Percentiles rank a stretch among this genome's conserved stretches.
Conservation (phyloP, 2,888 invertebrate genomes). For the Dimorphilus gyrociliatus region DNA sequence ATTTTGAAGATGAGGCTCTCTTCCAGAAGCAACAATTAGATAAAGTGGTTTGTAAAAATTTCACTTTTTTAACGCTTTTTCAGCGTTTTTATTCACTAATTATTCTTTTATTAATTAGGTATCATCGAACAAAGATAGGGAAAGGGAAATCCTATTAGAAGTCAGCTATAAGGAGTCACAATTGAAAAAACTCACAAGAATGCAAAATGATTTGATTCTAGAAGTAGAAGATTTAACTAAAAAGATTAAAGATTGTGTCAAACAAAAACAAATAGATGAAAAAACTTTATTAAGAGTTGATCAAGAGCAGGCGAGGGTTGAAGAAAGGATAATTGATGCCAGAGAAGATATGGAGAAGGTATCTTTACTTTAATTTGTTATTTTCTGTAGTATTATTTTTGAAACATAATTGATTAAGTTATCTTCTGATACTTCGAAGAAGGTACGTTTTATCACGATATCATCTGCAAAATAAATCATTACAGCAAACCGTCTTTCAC, state of each 20-base stretch:
- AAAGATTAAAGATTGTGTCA: constrained; percentile 23
- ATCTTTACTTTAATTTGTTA: too few species aligned
- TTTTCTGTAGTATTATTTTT: too few species aligned
- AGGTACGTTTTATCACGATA: too few species aligned
- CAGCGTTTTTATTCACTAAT: background rate
- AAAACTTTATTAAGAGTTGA: constrained; percentile 26
- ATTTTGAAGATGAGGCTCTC: constrained; percentile 19
- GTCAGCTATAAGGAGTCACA: constrained; percentile 15
- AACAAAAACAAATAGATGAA: constrained; percentile 24
- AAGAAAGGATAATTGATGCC: constrained; percentile 18
- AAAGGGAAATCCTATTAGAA: constrained; percentile 12
- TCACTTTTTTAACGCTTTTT: background rate
- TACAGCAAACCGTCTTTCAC: too few species aligned
- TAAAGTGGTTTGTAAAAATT: constrained; percentile 8
- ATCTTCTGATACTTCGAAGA: too few species aligned
- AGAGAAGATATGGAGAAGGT: constrained; percentile 23
- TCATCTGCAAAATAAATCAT: too few species aligned
- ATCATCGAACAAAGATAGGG: constrained; percentile 5
- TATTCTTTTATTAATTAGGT: constrained; percentile 1
- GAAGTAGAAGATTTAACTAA: constrained; percentile 23
- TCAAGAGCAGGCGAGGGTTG: constrained; percentile 21
- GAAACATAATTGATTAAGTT: too few species aligned
- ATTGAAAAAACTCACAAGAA: constrained; percentile 14
- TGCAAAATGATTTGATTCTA: constrained; percentile 24
- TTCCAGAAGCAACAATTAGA: constrained; percentile 14